Base-by-base conservation (phyloP, 2,113 vertebrate genomes). In the Otolemur garnettii region DNA sequence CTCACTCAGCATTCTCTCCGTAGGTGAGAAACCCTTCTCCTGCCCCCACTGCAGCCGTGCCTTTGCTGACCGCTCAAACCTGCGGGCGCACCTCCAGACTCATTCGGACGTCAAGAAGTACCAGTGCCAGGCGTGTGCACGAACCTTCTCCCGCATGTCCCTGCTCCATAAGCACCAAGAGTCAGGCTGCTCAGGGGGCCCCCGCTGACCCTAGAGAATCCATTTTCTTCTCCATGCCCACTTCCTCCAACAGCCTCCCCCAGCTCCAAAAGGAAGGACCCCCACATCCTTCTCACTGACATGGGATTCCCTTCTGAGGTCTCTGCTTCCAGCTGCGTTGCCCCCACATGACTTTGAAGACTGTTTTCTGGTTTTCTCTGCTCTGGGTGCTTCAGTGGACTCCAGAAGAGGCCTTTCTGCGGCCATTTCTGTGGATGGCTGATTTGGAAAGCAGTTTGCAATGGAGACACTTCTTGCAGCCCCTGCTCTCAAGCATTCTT, bases 101-200 rank as follows among this genome's bases (percentile, higher is more conserved):
- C 99, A 99, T 98, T 99, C 99, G 0, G 99, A 99, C 42, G 99
- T 99, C 96, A 99, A 99, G 98, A 99, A 99, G 98, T 99, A 99
- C 98, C 99, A 99, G 97, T 99, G 99, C 77, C 98, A 98, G 97
- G 98, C 98, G 66, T 99, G 99, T 92, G 98, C 99, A 12, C 99
- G 99, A 93, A 99, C 99, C 99, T 99, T 99, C 99, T 99, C 99
- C 94, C 99, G 99, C 82, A 99, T 99, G 99, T 99, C 99, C 12
- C 98, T 99, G 97, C 99, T 99, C 69, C 99, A 99, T 98, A 99
- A 99, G 96, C 99, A 99, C 81, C 98, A 98, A 2, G 98, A 99
- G 95, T 99, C 99, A 0, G 99, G 99, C 97, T 99, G 99, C 97
- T 99, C 99, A 0, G 98, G 98, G 2, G 98, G 98, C 0, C 98